phyloP scores from a whole-genome alignment of 2,888 invertebrate species.

The Monoplex corrugatus region DNA sequence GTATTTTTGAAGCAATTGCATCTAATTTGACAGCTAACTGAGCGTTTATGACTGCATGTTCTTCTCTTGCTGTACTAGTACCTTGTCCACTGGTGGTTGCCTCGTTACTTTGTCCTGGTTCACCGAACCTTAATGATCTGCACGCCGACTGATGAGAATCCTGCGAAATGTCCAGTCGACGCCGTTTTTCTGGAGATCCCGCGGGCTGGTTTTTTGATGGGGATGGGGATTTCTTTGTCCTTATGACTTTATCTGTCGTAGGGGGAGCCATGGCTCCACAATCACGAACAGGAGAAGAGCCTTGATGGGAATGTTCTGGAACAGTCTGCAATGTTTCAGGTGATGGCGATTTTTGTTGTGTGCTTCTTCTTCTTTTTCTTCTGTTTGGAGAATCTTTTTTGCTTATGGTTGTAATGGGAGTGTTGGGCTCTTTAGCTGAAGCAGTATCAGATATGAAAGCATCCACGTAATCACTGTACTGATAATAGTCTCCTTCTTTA shows the following conservation, averaged over 20 bases:
- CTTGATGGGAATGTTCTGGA: neutral
- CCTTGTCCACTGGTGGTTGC: neutral
- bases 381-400: no score
- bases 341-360: neutral
- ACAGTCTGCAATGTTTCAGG: neutral
- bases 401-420: no score
- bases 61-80: neutral
- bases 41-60: neutral
- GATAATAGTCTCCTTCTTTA: neutral
- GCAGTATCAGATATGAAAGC: neutral
- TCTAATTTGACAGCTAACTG: neutral
- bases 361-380: no score
- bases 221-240: neutral
- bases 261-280: neutral
- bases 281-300: neutral
- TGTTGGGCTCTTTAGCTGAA: no score
- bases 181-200: neutral
- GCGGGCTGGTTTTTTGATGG: neutral
- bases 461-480: neutral
- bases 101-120: neutral
- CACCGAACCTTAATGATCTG: neutral
- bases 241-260: neutral
- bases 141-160: neutral
- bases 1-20: neutral
- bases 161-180: neutral